Evolutionary conservation across 1,140 invertebrate species (phyloP).

Genomic region (Holotrichia oblita): DNA sequence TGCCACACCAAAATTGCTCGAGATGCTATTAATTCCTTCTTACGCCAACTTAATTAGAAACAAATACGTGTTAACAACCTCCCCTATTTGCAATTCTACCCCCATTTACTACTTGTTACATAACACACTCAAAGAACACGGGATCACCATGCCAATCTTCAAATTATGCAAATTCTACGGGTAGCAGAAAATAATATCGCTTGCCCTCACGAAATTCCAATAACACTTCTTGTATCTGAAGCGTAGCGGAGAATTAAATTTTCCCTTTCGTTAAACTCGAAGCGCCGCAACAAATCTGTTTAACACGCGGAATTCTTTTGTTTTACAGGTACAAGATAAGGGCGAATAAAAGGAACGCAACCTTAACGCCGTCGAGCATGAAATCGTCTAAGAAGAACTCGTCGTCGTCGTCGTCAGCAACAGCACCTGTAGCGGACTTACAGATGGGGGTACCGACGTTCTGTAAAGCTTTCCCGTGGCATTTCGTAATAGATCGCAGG

Average conservation of each 20-base stretch:
- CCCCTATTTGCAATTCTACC: too few species aligned
- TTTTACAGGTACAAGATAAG: constrained; percentile 29
- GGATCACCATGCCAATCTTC: too few species aligned
- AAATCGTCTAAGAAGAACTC: constrained; percentile 7
- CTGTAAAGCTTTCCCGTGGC: constrained; percentile 93
- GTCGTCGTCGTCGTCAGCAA: too few species aligned
- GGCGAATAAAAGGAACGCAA: background rate
- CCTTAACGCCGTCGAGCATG: constrained; percentile 4
- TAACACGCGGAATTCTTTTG: background rate
- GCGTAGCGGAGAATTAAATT: background rate
- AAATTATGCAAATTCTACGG: too few species aligned
- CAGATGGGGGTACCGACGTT: constrained; percentile 82
- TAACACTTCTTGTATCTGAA: background rate
- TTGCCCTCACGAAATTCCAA: background rate
- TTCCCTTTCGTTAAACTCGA: background rate
- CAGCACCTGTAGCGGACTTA: constrained; percentile 65
- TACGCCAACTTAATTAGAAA: too few species aligned
- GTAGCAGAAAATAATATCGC: background rate
- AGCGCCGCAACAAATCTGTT: background rate
- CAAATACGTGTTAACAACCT: too few species aligned
- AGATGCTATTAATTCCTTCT: too few species aligned
- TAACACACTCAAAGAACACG: too few species aligned
- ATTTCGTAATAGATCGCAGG: constrained; percentile 81
- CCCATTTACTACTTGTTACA: too few species aligned
- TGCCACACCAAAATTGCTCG: too few species aligned